Evolutionary conservation across 1,140 invertebrate species (phyloP).

Genomic region (Pachypeltis micranthus): DNA sequence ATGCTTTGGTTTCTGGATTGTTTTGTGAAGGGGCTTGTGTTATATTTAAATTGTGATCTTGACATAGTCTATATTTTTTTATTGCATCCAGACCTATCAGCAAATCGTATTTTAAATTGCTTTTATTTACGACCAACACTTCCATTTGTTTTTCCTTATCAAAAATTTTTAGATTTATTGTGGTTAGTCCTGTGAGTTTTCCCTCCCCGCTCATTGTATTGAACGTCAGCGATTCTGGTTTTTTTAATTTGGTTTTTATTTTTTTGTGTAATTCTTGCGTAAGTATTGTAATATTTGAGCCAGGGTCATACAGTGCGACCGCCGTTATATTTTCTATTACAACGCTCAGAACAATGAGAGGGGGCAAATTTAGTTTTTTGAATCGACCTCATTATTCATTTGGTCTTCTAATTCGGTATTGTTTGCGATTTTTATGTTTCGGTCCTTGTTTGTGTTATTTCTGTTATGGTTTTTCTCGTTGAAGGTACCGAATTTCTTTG

Average conservation of each 20-base stretch:
- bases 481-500: neutral
- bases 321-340: conserved; percentile 5
- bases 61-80: conserved; percentile 20
- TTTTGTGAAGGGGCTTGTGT: too few relatives aligned
- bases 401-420: neutral
- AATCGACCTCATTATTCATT: neutral
- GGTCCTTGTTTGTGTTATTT: neutral
- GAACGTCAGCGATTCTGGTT: conserved; percentile 21
- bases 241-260: conserved; percentile 11
- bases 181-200: conserved; percentile 20
- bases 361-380: conserved; percentile 16
- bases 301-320: conserved; percentile 15
- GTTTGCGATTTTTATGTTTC: conserved; percentile 11
- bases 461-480: too few relatives aligned
- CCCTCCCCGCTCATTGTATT: conserved; percentile 28
- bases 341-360: conserved; percentile 14
- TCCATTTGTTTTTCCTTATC: conserved; percentile 21
- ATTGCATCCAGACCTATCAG: conserved; percentile 23
- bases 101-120: conserved; percentile 22
- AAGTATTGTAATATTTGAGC: conserved; percentile 18
- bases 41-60: conserved; percentile 24
- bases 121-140: conserved; percentile 21
- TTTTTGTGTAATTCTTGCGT: neutral
- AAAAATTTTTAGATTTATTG: conserved; percentile 23
- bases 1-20: too few relatives aligned